phyloP scores from a whole-genome alignment of 2,113 vertebrate species.

The Corythoichthys intestinalis region DNA sequence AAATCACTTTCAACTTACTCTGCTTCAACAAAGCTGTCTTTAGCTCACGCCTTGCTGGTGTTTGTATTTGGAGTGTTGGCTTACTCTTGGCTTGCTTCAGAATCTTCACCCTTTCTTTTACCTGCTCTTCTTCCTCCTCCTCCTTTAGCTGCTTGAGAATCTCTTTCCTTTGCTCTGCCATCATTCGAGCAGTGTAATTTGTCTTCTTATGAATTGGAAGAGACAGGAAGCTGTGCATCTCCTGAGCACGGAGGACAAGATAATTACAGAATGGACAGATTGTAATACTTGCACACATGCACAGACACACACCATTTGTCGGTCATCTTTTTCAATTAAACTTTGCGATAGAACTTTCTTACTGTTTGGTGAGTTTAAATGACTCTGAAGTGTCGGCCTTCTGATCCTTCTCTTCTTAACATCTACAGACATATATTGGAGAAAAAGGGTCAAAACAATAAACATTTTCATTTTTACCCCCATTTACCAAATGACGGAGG shows the following conservation, averaged over 20 bases:
- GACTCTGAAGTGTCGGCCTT: conserved; percentile 25
- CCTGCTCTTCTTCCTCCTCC: not conserved
- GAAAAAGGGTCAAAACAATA: not conserved
- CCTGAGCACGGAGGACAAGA: conserved; percentile 62
- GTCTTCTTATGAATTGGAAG: conserved; percentile 77
- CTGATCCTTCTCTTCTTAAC: conserved; percentile 11
- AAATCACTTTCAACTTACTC: conserved; percentile 37
- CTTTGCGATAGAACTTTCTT: conserved; percentile 1
- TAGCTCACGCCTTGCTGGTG: conserved; percentile 43
- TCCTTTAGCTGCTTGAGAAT: conserved; percentile 62
- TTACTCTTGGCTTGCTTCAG: conserved; percentile 27
- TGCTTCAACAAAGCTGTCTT: conserved; percentile 72
- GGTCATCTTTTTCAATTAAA: conserved; percentile 26
- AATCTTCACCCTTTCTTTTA: conserved; percentile 14
- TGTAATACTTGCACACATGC: not conserved
- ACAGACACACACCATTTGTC: conserved; percentile 35
- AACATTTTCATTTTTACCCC: not conserved
- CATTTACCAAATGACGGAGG: no score
- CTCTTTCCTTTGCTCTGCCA: conserved; percentile 55
- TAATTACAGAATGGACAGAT: not conserved
- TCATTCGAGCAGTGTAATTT: conserved; percentile 56
- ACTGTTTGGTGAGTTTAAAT: conserved; percentile 35
- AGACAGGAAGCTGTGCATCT: conserved; percentile 66
- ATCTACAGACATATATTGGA: conserved; percentile 17
- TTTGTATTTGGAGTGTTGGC: conserved; percentile 30